Conservation (phyloP, 1,140 invertebrate species). For the Drosophila saltans region DNA sequence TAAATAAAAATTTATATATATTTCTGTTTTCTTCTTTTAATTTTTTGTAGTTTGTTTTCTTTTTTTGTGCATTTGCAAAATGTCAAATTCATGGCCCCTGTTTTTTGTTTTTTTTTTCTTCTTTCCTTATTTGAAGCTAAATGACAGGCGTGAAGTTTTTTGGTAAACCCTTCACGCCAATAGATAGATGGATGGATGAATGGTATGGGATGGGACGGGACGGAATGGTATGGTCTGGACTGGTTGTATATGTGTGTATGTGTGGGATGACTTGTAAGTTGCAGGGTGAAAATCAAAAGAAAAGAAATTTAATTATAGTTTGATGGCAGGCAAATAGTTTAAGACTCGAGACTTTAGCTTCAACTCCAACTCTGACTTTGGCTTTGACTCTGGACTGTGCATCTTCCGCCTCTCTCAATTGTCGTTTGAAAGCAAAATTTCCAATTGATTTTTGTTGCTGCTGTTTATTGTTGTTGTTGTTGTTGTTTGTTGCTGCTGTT, state of each 20-base stretch:
- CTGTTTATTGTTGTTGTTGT: slow-evolving; percentile 45
- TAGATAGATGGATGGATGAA: slow-evolving; percentile 27
- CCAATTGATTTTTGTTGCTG: slow-evolving; percentile 68
- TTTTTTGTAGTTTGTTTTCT: slow-evolving; percentile 6
- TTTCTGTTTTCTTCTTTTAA: slow-evolving; percentile 7
- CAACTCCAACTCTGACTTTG: slow-evolving; percentile 2
- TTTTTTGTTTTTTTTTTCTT: slow-evolving; percentile 4
- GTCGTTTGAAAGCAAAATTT: slow-evolving; percentile 81
- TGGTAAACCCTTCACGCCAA: slow-evolving; percentile 66
- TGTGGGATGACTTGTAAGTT: slow-evolving; percentile 69
- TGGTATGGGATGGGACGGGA: slow-evolving; percentile 6
- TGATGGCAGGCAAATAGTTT: slow-evolving; percentile 77
- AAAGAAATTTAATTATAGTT: slow-evolving; percentile 80
- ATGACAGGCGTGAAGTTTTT: slow-evolving; percentile 71
- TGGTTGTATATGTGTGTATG: slow-evolving; percentile 27
- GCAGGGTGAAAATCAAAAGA: slow-evolving; percentile 77
- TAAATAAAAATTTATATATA: not conserved
- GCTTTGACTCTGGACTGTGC: slow-evolving; percentile 22
- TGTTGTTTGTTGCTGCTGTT: slow-evolving; percentile 23
- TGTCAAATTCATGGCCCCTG: slow-evolving; percentile 19
- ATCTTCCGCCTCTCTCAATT: slow-evolving; percentile 33
- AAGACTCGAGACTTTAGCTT: slow-evolving; percentile 37
- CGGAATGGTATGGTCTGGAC: slow-evolving; percentile 2
- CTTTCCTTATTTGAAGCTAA: slow-evolving; percentile 39
- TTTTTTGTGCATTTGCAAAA: slow-evolving; percentile 18